Evolutionary conservation across 2,113 vertebrate species (phyloP).

Genomic region (Etia nguti): DNA sequence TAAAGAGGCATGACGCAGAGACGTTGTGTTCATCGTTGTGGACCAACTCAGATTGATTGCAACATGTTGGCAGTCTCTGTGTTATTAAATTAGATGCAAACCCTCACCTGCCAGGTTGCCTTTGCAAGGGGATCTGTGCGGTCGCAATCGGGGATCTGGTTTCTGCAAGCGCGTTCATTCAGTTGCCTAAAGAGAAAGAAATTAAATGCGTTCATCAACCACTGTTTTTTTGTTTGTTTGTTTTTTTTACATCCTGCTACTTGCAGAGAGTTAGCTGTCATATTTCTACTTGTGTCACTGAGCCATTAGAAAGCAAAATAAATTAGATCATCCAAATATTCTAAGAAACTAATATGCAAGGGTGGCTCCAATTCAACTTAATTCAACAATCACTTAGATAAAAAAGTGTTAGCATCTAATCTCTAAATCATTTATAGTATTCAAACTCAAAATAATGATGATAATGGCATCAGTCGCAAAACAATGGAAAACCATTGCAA

Average conservation of each 20-base stretch:
- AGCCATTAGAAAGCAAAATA: not conserved
- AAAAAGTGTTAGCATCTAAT: not conserved
- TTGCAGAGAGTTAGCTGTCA: not conserved
- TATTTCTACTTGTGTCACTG: not conserved
- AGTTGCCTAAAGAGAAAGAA: not conserved
- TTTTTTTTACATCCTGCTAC: not conserved
- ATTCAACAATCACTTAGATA: not conserved
- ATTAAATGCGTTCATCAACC: not conserved
- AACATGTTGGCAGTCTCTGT: not conserved
- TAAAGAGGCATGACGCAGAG: not conserved
- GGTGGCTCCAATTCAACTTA: not conserved
- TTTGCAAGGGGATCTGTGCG: not conserved
- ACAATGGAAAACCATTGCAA: not conserved
- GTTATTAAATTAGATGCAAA: not conserved
- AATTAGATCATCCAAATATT: not conserved
- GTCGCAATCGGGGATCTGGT: not conserved
- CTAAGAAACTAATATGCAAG: not conserved
- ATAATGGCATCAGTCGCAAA: not conserved
- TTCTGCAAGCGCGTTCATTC: not conserved
- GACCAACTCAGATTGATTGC: not conserved
- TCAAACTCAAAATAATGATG: not conserved
- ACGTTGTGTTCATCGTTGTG: not conserved
- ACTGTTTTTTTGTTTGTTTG: not conserved
- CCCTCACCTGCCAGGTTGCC: not conserved
- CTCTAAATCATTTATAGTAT: not conserved